These are phyloP conservation scores for Diadema setosum DNA, from an alignment of 35 echinoderm and acorn worm genomes.

Conservation along the genomic window DNA sequence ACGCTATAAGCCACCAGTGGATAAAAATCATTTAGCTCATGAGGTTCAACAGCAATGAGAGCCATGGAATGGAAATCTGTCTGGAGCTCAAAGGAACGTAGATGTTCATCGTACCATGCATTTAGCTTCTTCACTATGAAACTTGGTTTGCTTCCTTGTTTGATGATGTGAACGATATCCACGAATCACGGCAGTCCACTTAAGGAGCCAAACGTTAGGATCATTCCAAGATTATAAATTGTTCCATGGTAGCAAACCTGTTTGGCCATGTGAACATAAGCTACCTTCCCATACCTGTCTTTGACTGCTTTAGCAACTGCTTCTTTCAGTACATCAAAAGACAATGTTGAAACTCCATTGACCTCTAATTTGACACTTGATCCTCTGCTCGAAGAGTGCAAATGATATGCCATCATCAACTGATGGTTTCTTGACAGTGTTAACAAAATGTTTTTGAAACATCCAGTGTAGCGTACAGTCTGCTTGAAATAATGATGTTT, in stretches of 20 bases:
- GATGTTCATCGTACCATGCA: background rate
- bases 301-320: background rate
- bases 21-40: background rate
- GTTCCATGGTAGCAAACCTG: background rate
- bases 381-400: conserved; percentile 1
- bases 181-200: background rate
- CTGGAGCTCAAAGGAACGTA: background rate
- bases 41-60: background rate
- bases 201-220: background rate
- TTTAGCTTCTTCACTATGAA: background rate
- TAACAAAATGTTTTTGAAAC: conserved; percentile 56
- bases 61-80: background rate
- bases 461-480: conserved; percentile 24
- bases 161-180: background rate
- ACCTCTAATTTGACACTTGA: background rate
- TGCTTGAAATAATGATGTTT: conserved; percentile 65
- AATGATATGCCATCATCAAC: conserved; percentile 37
- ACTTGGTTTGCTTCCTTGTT: background rate
- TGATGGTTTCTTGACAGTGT: conserved; percentile 48
- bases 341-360: background rate
- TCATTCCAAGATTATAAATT: background rate
- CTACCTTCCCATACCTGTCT: background rate
- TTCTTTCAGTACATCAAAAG: background rate
- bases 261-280: background rate
- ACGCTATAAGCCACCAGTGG: background rate